These are phyloP conservation scores for Malacoraja senta DNA, from an alignment of 2,797 vertebrate species.

Conservation along the genomic window DNA sequence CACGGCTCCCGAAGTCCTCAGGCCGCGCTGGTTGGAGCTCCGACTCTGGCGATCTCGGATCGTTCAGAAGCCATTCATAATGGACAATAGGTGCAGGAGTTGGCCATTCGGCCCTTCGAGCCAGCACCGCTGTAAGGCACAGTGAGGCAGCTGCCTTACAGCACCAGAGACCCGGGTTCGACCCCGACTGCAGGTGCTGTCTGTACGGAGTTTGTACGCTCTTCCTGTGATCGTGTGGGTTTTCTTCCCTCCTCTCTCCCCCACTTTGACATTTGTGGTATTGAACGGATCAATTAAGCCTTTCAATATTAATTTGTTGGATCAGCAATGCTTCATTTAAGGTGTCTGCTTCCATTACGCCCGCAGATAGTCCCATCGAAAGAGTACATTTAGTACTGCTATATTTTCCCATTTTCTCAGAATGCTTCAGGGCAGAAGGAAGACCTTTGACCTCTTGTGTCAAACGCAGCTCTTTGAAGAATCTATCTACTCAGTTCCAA, in stretches of 20 bases:
- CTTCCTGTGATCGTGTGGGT: no score
- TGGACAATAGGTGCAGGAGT: no score
- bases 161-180: no score
- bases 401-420: neutral
- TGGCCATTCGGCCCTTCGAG: no score
- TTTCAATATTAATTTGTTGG: slow-evolving; percentile 28
- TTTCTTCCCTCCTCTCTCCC: neutral
- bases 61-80: no score
- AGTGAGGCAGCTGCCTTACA: no score
- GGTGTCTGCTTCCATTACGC: slow-evolving; percentile 6
- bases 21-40: no score
- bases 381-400: neutral
- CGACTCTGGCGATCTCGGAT: no score
- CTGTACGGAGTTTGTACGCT: no score
- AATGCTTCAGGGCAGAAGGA: neutral
- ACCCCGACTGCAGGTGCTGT: no score
- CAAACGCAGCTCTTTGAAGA: neutral
- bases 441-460: neutral
- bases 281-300: slow-evolving; percentile 28
- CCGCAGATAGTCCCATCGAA: neutral
- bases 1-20: no score
- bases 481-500: neutral
- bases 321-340: slow-evolving; percentile 23
- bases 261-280: slow-evolving; percentile 24
- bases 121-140: no score